A percentile compares a stretch with the other conserved stretches of the same genome.
These are phyloP conservation scores for mouse (Mus musculus) DNA, from an alignment of 2,113 vertebrate species.

Conservation along the genomic window GRCm39 chr14:80231001-80231500, in stretches of 20 bases:
- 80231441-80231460: slow-evolving; percentile 7
- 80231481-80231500: slow-evolving; percentile 22
- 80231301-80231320: slow-evolving; percentile 61
- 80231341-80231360: not conserved
- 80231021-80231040: not conserved
- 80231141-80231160: not conserved
- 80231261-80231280: slow-evolving; percentile 67
- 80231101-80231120: not conserved
- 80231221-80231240: slow-evolving; percentile 13
- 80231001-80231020: not conserved
- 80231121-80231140: slow-evolving; percentile 37
- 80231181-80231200: slow-evolving; percentile 49
- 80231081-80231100: slow-evolving; percentile 28
- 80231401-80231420: not conserved
- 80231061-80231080: slow-evolving; percentile 23
- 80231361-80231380: slow-evolving; percentile 1
- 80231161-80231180: not conserved
- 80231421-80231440: not conserved
- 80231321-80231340: slow-evolving; percentile 47
- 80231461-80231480: not conserved
- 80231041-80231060: slow-evolving; percentile 2
- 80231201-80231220: slow-evolving; percentile 34
- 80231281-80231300: slow-evolving; percentile 40
- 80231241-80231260: slow-evolving; percentile 35
- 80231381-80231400: not conserved